A percentile compares a stretch with the other conserved stretches of the same genome.
Conservation (phyloP, 2,113 vertebrate genomes). For the Leuciscus idus region DNA sequence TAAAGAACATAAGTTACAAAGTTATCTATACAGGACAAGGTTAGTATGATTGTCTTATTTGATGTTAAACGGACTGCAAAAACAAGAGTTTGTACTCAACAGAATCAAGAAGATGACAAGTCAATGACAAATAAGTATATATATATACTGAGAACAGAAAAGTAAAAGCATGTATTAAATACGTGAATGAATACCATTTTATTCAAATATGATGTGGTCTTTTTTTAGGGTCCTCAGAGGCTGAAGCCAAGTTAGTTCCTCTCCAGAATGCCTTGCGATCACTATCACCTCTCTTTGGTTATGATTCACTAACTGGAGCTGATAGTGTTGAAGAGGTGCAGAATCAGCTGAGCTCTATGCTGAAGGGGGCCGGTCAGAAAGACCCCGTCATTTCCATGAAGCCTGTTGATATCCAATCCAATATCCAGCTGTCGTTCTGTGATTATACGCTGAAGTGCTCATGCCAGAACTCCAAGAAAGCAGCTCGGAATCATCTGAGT, state of each 20-base stretch:
- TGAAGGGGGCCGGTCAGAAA: slow-evolving; percentile 36
- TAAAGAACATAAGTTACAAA: slow-evolving; percentile 41
- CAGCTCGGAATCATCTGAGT: slow-evolving; percentile 36
- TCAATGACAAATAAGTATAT: not conserved
- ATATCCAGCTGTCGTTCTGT: slow-evolving; percentile 25
- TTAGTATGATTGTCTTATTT: not conserved
- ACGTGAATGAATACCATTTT: too few relatives aligned
- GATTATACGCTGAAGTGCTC: slow-evolving; percentile 38
- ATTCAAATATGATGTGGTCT: not conserved
- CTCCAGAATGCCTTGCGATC: slow-evolving; percentile 24
- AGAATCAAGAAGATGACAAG: not conserved
- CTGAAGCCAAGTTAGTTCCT: slow-evolving; percentile 20
- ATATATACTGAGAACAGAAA: too few relatives aligned
- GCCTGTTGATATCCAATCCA: not conserved
- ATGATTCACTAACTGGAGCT: slow-evolving; percentile 1
- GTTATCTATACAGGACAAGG: slow-evolving; percentile 39
- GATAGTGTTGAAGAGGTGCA: not conserved
- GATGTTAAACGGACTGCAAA: too few relatives aligned
- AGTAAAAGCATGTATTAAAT: too few relatives aligned
- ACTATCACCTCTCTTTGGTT: slow-evolving; percentile 32
- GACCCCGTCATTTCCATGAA: not conserved
- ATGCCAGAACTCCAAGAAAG: slow-evolving; percentile 13
- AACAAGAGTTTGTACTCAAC: too few relatives aligned
- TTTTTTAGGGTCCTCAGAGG: slow-evolving; percentile 39
- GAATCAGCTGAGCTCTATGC: slow-evolving; percentile 31